These are phyloP conservation scores for Paramormyrops kingsleyae DNA, from an alignment of 2,113 vertebrate genomes.

Conservation along the genomic window DNA sequence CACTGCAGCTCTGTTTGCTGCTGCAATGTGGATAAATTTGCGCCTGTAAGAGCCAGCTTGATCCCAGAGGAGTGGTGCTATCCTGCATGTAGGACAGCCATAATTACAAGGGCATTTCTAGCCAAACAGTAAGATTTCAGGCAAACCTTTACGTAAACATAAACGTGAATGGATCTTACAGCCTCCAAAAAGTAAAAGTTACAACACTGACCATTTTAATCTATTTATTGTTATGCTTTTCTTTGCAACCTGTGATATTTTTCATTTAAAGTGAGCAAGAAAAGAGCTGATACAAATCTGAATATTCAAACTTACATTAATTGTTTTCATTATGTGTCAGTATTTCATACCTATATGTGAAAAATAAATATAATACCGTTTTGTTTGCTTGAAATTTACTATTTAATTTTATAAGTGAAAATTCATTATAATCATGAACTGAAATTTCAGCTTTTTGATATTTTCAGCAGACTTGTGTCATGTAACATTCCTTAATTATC, in stretches of 20 bases:
- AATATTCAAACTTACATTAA: not conserved
- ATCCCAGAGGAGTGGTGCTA: not conserved
- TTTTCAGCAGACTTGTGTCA: not conserved
- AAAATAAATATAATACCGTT: not conserved
- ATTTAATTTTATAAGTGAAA: not conserved
- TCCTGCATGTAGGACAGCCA: not conserved
- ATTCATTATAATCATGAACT: not conserved
- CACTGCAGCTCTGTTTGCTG: slow-evolving; percentile 37
- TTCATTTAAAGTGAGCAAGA: not conserved
- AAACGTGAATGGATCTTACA: not conserved
- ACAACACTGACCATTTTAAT: not conserved
- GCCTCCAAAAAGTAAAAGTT: not conserved
- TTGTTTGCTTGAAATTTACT: not conserved
- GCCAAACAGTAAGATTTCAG: slow-evolving; percentile 17
- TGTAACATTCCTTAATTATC: not conserved
- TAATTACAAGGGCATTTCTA: slow-evolving; percentile 4
- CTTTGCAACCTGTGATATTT: not conserved
- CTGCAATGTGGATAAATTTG: slow-evolving; percentile 39
- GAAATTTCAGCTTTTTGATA: not conserved
- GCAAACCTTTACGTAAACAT: slow-evolving; percentile 3
- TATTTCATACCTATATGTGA: not conserved
- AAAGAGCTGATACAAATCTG: not conserved
- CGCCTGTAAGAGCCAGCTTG: slow-evolving; percentile 24
- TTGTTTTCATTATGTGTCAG: not conserved
- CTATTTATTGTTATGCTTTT: not conserved